phyloP scores from a whole-genome alignment of 2,888 invertebrate species.

The Morpho achilles region DNA sequence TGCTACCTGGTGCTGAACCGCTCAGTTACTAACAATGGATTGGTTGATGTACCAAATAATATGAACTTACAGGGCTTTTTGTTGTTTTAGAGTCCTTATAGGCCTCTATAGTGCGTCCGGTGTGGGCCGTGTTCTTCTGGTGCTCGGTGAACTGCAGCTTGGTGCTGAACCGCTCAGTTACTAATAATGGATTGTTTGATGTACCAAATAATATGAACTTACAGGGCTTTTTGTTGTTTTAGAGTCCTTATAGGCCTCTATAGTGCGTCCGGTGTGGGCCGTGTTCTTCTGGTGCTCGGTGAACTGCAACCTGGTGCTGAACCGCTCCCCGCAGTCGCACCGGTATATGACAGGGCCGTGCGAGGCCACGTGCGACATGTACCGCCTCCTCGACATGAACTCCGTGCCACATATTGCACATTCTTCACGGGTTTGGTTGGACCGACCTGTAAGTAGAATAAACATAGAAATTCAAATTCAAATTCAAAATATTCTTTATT shows the following conservation, averaged over 20 bases:
- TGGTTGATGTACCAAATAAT: constrained; percentile 34
- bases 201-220: constrained; percentile 29
- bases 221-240: neutral
- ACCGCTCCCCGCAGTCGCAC: constrained; percentile 76
- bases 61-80: constrained; percentile 29
- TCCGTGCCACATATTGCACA: constrained; percentile 71
- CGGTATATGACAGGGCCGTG: constrained; percentile 82
- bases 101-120: constrained; percentile 61
- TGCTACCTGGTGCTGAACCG: constrained; percentile 34
- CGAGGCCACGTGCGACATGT: constrained; percentile 78
- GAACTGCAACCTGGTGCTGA: constrained; percentile 70
- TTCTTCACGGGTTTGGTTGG: constrained; percentile 50
- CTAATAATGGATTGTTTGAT: no score
- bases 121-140: constrained; percentile 75
- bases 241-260: constrained; percentile 35
- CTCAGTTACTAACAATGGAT: constrained; percentile 40
- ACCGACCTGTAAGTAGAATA: constrained; percentile 41
- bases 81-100: constrained; percentile 17
- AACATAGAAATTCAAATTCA: no score
- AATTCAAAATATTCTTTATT: no score
- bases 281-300: constrained; percentile 77
- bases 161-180: constrained; percentile 55
- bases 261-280: constrained; percentile 73
- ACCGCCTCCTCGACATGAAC: constrained; percentile 66
- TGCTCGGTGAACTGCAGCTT: constrained; percentile 76